Evolutionary conservation across 2,797 vertebrate genomes (phyloP).

Genomic region (Argentina silus): DNA sequence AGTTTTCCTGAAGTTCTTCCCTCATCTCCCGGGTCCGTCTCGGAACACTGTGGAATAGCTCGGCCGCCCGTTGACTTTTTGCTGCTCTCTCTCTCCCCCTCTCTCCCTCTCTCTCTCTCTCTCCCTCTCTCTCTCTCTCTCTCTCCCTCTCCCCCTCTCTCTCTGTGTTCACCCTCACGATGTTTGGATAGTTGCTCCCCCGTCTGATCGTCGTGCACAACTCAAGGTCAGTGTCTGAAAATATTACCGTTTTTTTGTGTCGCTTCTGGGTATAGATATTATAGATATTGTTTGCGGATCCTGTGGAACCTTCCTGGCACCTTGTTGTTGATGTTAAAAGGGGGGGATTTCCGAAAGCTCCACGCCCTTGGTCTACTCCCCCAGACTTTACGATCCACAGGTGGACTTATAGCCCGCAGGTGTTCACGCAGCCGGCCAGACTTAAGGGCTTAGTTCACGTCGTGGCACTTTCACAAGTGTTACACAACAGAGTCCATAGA

Average conservation of each 20-base stretch:
- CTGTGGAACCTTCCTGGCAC: background rate
- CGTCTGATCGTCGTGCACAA: conserved; percentile 28
- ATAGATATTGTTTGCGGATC: background rate
- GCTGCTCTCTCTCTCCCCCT: conserved; percentile 21
- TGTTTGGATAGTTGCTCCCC: conserved; percentile 44
- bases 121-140: conserved; percentile 2
- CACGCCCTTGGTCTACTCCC: too few relatives aligned
- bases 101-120: background rate
- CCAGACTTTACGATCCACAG: conserved; percentile 25
- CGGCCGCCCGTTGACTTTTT: background rate
- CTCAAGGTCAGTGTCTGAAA: conserved; percentile 65
- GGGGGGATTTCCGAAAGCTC: conserved; percentile 23
- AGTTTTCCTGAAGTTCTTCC: conserved; percentile 39
- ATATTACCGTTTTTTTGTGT: background rate
- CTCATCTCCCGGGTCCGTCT: conserved; percentile 20
- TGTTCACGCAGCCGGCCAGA: background rate
- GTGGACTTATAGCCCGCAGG: background rate
- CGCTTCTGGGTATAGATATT: background rate
- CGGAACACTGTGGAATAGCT: conserved; percentile 51
- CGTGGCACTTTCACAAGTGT: background rate
- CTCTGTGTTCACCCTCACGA: conserved; percentile 8
- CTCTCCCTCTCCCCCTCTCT: background rate
- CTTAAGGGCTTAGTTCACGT: background rate
- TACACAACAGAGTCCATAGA: background rate
- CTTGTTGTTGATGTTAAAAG: background rate